Conservation (phyloP, 2,888 invertebrate genomes). For the Apotomis capreana region DNA sequence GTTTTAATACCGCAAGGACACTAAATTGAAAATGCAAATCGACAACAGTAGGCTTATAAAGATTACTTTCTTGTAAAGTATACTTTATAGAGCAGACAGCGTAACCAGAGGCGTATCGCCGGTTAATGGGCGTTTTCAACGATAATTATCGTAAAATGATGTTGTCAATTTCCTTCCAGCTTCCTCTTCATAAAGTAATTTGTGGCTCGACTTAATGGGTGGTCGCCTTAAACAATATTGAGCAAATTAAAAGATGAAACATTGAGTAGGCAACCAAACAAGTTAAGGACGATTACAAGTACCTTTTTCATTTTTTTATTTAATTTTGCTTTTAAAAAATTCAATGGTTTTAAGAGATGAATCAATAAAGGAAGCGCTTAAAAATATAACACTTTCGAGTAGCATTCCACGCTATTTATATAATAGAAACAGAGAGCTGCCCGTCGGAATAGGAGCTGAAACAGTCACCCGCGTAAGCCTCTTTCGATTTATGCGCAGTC, state of each 20-base stretch:
- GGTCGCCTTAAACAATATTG: conserved; percentile 47
- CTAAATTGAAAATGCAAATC: conserved; percentile 61
- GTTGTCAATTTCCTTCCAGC: conserved; percentile 55
- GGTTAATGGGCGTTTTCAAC: conserved; percentile 63
- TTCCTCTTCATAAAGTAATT: conserved; percentile 55
- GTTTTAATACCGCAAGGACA: conserved; percentile 40
- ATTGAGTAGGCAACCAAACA: conserved; percentile 23
- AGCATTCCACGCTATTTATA: neutral
- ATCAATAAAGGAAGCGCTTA: neutral
- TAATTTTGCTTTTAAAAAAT: neutral
- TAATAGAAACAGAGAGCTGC: conserved; percentile 36
- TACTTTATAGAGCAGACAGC: conserved; percentile 56
- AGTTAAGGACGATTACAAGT: conserved; percentile 15
- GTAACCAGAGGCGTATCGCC: conserved; percentile 59
- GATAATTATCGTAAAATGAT: conserved; percentile 67
- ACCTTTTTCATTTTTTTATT: neutral
- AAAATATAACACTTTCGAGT: neutral
- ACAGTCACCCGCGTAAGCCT: conserved; percentile 63
- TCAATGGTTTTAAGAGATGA: neutral
- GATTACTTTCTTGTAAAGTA: conserved; percentile 61
- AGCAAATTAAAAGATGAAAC: conserved; percentile 41
- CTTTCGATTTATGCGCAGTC: conserved; percentile 62
- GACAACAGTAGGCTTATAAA: conserved; percentile 56
- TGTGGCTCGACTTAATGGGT: conserved; percentile 51
- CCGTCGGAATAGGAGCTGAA: conserved; percentile 60